Evolutionary conservation across 2,888 invertebrate species (phyloP), one percentile per base, ranked within the genome.

Genomic region (Acanthosoma haemorrhoidale): DNA sequence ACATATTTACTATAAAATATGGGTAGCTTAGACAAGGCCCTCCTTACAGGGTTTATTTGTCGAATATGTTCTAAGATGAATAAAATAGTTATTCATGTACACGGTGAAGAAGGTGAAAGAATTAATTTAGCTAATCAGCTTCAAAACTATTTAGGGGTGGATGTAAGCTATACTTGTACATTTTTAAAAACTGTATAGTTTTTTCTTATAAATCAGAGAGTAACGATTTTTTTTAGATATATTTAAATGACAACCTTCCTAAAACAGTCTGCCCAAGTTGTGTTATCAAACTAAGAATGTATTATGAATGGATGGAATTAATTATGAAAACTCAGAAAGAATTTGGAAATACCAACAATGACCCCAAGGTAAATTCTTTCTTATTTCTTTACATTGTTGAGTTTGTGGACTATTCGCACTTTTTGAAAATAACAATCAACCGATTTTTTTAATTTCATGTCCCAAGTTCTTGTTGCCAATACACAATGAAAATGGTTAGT

Each of bases 1-100:
- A 21, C 29, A 51, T 51, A 25, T 51, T 51, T 8, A 25, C 5
- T n/a, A 9, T n/a, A 51, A 51, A 67, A 76, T 77, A 92, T 92
- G 92, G 92, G 92, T 60, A 92, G 92, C 79, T 86, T 90, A 77
- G 90, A 89, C 76, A 87, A 87, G 81, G 92, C 90, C 67, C 85
- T 90, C 75, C 85, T 91, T 77, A 89, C 90, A 66, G 92, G 92
- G 75, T 92, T 90, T 82, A 87, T 92, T 78, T 92, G 92, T 81
- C 86, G 92, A 78, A 83, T 92, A 72, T 92, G 92, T 80, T 91
- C 91, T 34, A 90, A 91, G 84, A 90, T 91, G 87, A 91, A 91
- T 81, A 86, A 88, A 78, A 87, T 87, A 77, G 92, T 92, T 69
- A 87, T 92, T 76, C 92, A 92, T 79, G 88, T 92, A 75, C 92